Evolutionary conservation across 2,797 vertebrate species (phyloP).

Genomic region (Coreius guichenoti): DNA sequence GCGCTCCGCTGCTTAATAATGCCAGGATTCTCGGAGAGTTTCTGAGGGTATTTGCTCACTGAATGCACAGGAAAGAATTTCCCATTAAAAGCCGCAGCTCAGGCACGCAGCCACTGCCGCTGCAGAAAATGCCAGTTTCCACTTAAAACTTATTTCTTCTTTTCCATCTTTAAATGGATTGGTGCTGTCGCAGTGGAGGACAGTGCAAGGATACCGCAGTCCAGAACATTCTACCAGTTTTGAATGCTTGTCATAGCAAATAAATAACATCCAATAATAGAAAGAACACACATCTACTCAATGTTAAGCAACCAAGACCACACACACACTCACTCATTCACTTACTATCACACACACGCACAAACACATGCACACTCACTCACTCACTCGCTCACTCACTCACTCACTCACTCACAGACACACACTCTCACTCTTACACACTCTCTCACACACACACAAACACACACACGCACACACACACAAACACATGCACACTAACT

Average conservation of each 20-base stretch:
- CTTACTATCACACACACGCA: neutral
- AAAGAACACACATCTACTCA: conserved; percentile 19
- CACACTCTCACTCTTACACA: too few relatives aligned
- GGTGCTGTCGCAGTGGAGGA: conserved; percentile 55
- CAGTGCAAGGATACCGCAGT: conserved; percentile 49
- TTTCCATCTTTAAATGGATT: conserved; percentile 62
- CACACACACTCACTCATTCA: neutral
- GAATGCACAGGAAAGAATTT: conserved; percentile 74
- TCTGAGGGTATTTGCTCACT: conserved; percentile 71
- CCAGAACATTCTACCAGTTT: conserved; percentile 29
- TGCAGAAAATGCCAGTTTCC: conserved; percentile 61
- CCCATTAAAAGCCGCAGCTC: conserved; percentile 70
- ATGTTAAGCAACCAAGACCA: conserved; percentile 36
- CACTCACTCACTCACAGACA: too few relatives aligned
- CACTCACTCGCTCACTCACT: too few relatives aligned
- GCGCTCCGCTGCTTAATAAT: conserved; percentile 71
- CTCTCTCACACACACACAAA: conserved; percentile 21
- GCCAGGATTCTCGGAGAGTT: conserved; percentile 68
- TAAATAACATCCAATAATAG: conserved; percentile 55
- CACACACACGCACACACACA: too few relatives aligned
- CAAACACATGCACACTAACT: too few relatives aligned
- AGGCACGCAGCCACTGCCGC: conserved; percentile 56
- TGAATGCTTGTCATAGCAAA: conserved; percentile 54
- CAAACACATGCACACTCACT: conserved; percentile 22
- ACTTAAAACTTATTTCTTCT: conserved; percentile 71